A percentile compares a stretch with the other conserved stretches of the same genome.
Evolutionary conservation across 2,797 vertebrate genomes (phyloP).

Genomic region (Garrulus glandarius): DNA sequence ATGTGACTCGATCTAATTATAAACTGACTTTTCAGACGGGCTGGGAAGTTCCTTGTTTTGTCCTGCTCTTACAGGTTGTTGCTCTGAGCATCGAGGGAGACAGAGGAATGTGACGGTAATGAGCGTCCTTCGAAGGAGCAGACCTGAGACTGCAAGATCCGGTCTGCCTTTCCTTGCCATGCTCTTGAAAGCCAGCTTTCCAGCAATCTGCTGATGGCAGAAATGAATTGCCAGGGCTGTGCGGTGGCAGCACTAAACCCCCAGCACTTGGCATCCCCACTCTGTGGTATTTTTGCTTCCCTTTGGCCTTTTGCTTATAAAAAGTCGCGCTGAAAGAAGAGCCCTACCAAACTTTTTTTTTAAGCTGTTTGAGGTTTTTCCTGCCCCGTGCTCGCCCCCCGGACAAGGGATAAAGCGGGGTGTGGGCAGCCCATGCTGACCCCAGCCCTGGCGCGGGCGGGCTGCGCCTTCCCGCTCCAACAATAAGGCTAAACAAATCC

Average conservation of each 20-base stretch:
- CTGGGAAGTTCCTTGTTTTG: conserved; percentile 49
- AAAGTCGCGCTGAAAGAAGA: conserved; percentile 32
- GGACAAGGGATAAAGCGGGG: conserved; percentile 29
- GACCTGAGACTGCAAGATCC: neutral
- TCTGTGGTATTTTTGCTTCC: conserved; percentile 49
- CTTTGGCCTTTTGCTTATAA: conserved; percentile 48
- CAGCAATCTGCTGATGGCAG: conserved; percentile 52
- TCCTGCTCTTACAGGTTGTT: neutral
- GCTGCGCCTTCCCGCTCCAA: conserved; percentile 59
- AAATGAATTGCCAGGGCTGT: neutral
- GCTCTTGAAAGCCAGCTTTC: neutral
- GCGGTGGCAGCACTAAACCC: neutral
- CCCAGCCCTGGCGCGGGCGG: conserved; percentile 33
- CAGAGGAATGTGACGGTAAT: neutral
- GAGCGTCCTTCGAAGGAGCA: neutral
- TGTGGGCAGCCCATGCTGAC: conserved; percentile 32
- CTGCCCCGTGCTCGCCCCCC: neutral
- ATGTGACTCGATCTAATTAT: conserved; percentile 60
- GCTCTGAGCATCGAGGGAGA: neutral
- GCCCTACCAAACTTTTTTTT: neutral
- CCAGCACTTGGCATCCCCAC: conserved; percentile 36
- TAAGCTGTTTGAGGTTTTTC: conserved; percentile 27
- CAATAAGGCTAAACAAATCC: conserved; percentile 69
- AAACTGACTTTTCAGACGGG: conserved; percentile 26
- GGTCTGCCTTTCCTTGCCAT: neutral